Base-by-base conservation (phyloP, 1,140 invertebrate genomes). In the Elymnias hypermnestra region DNA sequence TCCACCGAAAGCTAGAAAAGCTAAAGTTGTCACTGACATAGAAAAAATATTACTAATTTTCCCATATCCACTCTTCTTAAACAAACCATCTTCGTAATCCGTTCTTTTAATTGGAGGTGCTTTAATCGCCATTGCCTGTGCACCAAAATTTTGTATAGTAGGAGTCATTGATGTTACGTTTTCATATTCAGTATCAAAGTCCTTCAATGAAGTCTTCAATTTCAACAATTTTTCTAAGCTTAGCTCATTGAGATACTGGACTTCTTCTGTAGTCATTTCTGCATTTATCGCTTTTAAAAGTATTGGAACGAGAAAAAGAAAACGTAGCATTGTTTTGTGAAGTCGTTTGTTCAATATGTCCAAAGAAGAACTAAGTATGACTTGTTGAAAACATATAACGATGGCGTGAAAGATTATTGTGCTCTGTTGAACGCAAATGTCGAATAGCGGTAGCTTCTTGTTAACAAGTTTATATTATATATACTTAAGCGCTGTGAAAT, bases 1-100 rank as follows among this genome's bases (percentile, higher is more conserved):
- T 4, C 93, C 93, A 5, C 92, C 93, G 56, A 94, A 94, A 0
- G 93, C 93, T 1, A 94, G 67, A 71, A 94, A 94, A 0, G 93
- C 90, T 8, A 94, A 71, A 0, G 92, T 89, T 0, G 93, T 94
- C 2, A 94, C 86, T 0, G 92, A 90, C 12, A 92, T 79, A 33
- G 93, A 90, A 57, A 94, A 92, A 54, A 92, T 89, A 63, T 89
- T 92, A 37, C 89, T 91, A 45, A 92, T 64, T 76, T 88, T 90
- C 45, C 70, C 87, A 9, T 70, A 39, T 23, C 59, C 53, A 14
- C 62, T 73, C 40, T 88, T 88, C 63, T 88, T 82, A 64, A 87
- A 44, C 8, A 72, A 3, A 15, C 50, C 47, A 36, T 74, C 67
- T 63, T 87, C 70, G 29, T 77, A 81, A 48, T 83, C 83, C 0